phyloP scores from a whole-genome alignment of 2,888 invertebrate species.

The Luperina nickerlii region DNA sequence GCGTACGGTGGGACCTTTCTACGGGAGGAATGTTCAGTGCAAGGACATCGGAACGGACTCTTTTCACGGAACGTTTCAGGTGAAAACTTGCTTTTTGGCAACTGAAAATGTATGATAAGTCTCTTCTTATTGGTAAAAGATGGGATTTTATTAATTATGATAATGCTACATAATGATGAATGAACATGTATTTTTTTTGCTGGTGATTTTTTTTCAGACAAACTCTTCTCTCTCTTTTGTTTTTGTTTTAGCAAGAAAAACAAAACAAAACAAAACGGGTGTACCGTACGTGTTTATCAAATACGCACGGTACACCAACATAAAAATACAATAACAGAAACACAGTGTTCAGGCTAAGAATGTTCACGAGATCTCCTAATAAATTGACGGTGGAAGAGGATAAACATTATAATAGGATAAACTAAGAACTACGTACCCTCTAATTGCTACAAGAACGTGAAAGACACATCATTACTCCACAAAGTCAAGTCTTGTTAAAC shows the following conservation, averaged over 20 bases:
- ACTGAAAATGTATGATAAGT: not conserved
- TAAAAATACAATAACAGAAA: not conserved
- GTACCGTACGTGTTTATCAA: not conserved
- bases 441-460: constrained; percentile 36
- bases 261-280: no score
- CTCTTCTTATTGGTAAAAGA: not conserved
- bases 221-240: not conserved
- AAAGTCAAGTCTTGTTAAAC: constrained; percentile 50
- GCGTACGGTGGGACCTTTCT: constrained; percentile 11
- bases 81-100: not conserved
- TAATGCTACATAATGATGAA: not conserved
- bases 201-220: not conserved
- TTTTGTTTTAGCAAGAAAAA: not conserved
- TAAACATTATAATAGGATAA: not conserved
- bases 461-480: constrained; percentile 38
- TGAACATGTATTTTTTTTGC: not conserved
- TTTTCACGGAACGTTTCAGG: constrained; percentile 1
- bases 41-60: constrained; percentile 13
- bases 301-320: no score
- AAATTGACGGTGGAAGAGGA: not conserved
- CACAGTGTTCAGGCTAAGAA: not conserved
- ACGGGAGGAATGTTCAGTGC: constrained; percentile 11
- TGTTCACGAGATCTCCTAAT: not conserved
- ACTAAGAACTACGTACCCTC: not conserved
- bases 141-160: not conserved